phyloP scores from a whole-genome alignment of 2,113 vertebrate genomes.

The Gallinago jamesoni region DNA sequence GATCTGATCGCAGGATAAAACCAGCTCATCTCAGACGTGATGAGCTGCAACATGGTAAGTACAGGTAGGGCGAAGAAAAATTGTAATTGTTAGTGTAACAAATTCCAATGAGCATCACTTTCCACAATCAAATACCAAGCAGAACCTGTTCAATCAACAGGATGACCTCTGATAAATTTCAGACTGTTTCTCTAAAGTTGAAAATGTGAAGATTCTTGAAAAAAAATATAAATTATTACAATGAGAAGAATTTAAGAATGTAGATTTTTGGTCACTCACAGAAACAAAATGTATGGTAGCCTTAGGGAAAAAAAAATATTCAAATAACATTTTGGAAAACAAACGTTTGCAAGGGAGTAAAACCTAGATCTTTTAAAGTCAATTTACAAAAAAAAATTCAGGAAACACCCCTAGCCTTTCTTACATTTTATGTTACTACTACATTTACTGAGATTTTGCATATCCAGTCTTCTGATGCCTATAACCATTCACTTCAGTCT shows the following conservation, averaged over 20 bases:
- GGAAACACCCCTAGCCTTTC: background rate
- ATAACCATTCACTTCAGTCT: background rate
- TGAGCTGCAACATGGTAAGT: background rate
- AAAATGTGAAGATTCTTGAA: background rate
- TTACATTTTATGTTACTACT: background rate
- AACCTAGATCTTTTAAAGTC: background rate
- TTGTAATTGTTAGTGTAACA: background rate
- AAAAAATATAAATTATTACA: background rate
- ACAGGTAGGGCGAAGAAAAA: background rate
- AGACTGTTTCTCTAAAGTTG: background rate
- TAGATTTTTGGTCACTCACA: background rate
- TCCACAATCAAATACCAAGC: background rate
- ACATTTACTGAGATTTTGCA: background rate
- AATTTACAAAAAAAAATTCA: background rate
- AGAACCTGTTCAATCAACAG: background rate
- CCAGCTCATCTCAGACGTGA: background rate
- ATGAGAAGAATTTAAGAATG: background rate
- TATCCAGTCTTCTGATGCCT: background rate
- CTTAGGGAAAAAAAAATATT: background rate
- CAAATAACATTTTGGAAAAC: background rate
- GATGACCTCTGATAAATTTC: background rate
- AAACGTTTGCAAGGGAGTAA: background rate
- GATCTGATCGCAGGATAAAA: background rate
- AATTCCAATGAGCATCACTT: background rate
- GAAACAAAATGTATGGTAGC: background rate